Percentiles rank a stretch among this genome's conserved stretches.
Evolutionary conservation across 2,797 vertebrate genomes (phyloP).

Genomic region (Karalla daura): DNA sequence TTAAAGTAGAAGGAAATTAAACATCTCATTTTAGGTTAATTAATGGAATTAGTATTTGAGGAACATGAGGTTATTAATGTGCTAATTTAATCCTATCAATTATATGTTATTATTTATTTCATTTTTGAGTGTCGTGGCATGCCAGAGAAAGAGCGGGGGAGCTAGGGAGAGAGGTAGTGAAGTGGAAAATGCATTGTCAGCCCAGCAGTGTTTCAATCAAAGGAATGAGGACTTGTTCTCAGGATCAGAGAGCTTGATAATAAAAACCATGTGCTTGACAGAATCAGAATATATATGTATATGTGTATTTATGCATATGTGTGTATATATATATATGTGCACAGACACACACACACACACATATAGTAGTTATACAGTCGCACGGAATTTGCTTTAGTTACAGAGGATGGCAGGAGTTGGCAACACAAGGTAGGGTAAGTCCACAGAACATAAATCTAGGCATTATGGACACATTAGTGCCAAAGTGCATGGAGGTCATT

Average conservation of each 20-base stretch:
- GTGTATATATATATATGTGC: too few relatives aligned
- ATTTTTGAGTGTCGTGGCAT: conserved; percentile 7
- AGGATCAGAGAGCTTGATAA: conserved; percentile 52
- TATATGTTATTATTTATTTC: conserved; percentile 5
- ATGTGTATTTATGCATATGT: too few relatives aligned
- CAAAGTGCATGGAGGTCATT: too few relatives aligned
- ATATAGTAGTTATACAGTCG: too few relatives aligned
- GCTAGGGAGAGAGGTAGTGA: conserved; percentile 10
- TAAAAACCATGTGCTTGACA: conserved; percentile 46
- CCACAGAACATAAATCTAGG: too few relatives aligned
- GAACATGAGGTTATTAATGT: conserved; percentile 53
- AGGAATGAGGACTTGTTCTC: conserved; percentile 38
- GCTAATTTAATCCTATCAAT: conserved; percentile 52
- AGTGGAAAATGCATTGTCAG: conserved; percentile 54
- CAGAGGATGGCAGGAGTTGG: too few relatives aligned
- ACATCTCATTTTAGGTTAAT: conserved; percentile 55
- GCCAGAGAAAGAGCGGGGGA: conserved; percentile 4
- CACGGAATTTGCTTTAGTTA: too few relatives aligned
- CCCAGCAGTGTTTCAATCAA: conserved; percentile 55
- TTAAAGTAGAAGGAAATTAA: conserved; percentile 36
- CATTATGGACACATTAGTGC: too few relatives aligned
- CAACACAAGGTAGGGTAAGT: too few relatives aligned
- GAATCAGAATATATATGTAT: too few relatives aligned
- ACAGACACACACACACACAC: too few relatives aligned
- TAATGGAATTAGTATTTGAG: conserved; percentile 51